A percentile compares a stretch with the other conserved stretches of the same genome.
Conservation (phyloP, 2,888 invertebrate genomes). For the Onthophagus sagittarius region DNA sequence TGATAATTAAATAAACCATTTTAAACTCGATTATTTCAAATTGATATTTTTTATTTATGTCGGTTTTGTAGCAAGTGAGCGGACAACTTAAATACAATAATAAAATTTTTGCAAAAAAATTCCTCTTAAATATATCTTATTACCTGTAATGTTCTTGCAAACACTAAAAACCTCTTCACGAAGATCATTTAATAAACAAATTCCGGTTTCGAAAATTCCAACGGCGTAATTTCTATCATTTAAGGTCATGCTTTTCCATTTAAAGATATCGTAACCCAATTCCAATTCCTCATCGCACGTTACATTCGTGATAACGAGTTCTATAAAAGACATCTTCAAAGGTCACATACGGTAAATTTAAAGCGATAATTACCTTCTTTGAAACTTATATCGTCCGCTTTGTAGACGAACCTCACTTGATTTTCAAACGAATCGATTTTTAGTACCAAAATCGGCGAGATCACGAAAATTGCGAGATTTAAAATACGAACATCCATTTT, state of each 20-base stretch:
- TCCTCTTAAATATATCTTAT: constrained; percentile 13
- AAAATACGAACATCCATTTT: background rate
- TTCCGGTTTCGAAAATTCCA: constrained; percentile 30
- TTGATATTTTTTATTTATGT: too few relatives aligned
- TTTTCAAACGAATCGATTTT: background rate
- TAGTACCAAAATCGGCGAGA: background rate
- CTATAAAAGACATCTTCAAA: constrained; percentile 21
- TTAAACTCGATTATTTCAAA: too few relatives aligned
- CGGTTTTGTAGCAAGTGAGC: too few relatives aligned
- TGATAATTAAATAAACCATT: too few relatives aligned
- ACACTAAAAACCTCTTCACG: background rate
- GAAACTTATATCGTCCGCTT: background rate
- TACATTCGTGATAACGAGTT: constrained; percentile 32
- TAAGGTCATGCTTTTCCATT: constrained; percentile 33
- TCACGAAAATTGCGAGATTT: background rate
- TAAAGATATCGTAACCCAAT: constrained; percentile 27
- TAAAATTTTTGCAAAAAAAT: too few relatives aligned
- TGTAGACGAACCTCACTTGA: background rate
- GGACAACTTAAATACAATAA: too few relatives aligned
- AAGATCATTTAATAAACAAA: constrained; percentile 25
- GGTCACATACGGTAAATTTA: background rate
- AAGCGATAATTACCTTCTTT: constrained; percentile 1
- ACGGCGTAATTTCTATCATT: constrained; percentile 29
- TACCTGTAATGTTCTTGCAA: constrained; percentile 3
- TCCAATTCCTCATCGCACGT: constrained; percentile 31